phyloP scores from a whole-genome alignment of 2,113 vertebrate genomes.

The Vanacampus margaritifer region DNA sequence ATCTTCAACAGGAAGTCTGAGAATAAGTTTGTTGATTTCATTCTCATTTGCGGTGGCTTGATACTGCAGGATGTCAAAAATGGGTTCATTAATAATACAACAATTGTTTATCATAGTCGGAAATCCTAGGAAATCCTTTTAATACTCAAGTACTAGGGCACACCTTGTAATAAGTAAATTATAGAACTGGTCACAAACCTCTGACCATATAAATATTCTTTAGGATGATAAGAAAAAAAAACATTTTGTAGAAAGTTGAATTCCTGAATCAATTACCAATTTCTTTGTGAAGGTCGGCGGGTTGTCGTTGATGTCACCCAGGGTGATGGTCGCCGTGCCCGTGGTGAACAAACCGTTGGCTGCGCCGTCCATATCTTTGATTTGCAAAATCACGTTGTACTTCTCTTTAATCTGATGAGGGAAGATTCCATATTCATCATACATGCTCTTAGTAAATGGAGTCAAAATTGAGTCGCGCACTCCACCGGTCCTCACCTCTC shows the following conservation, averaged over 20 bases:
- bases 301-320: constrained; percentile 84
- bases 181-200: too few species aligned
- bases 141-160: neutral
- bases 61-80: constrained; percentile 65
- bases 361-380: constrained; percentile 77
- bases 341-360: constrained; percentile 71
- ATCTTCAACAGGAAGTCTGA: constrained; percentile 77
- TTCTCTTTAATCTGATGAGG: constrained; percentile 66
- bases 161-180: neutral
- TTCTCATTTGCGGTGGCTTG: constrained; percentile 76
- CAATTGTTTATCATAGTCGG: neutral
- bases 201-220: too few species aligned
- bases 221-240: too few species aligned
- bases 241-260: too few species aligned
- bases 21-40: constrained; percentile 69
- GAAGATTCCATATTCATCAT: neutral
- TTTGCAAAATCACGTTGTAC: constrained; percentile 69
- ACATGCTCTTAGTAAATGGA: neutral
- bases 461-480: neutral
- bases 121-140: neutral
- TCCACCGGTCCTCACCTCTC: constrained; percentile 76
- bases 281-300: constrained; percentile 73
- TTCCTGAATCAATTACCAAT: constrained; percentile 73
- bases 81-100: neutral
- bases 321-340: constrained; percentile 70